Conservation (phyloP, 2,113 vertebrate species). For the Cheirogaleus medius region DNA sequence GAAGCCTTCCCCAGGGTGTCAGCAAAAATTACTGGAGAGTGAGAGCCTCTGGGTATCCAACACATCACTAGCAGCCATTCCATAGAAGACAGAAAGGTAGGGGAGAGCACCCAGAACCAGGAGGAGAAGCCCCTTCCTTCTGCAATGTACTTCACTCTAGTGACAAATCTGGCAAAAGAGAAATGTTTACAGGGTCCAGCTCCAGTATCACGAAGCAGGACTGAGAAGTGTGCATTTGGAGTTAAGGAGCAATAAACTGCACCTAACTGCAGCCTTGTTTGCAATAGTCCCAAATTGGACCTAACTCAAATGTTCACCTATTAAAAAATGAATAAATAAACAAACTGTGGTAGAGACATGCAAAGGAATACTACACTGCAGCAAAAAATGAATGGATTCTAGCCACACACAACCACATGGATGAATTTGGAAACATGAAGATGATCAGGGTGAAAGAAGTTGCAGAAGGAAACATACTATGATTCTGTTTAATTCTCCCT, state of each 20-base stretch:
- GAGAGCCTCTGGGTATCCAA: not conserved
- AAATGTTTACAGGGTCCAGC: not conserved
- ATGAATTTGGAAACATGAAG: not conserved
- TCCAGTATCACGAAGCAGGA: not conserved
- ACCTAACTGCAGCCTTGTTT: not conserved
- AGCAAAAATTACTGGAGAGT: not conserved
- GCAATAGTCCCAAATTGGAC: not conserved
- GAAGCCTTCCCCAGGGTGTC: too few species aligned
- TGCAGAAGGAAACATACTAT: not conserved
- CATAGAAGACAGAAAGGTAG: not conserved
- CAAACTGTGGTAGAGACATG: not conserved
- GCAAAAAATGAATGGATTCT: not conserved
- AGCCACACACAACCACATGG: not conserved
- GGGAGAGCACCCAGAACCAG: not conserved
- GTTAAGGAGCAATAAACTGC: accelerated
- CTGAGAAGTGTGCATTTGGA: not conserved
- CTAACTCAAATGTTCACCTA: not conserved
- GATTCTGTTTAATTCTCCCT: not conserved
- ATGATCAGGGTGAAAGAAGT: not conserved
- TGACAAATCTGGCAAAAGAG: not conserved
- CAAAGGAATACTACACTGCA: not conserved
- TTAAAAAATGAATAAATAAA: not conserved
- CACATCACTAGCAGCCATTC: not conserved
- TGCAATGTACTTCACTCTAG: not conserved
- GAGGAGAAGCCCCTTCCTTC: not conserved